Evolutionary conservation across 2,113 vertebrate genomes (phyloP), one percentile per base, ranked within the genome.

Genomic region (Lathamus discolor): DNA sequence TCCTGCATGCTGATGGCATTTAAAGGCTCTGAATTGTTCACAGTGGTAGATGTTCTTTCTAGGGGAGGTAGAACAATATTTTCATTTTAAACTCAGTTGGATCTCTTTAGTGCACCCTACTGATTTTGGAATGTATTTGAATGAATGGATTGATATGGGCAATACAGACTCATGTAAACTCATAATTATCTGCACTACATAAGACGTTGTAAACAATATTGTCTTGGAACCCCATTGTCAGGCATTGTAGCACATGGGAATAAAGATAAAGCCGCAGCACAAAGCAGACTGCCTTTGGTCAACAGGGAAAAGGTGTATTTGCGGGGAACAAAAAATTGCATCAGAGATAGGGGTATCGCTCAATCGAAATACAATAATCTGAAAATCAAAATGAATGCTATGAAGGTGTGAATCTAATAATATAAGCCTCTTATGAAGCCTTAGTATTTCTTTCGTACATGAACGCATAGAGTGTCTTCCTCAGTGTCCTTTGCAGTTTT

Each of bases 1-100:
- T 95, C 92, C 88, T 85, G 31, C 82, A 79, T 82, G 85, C 90
- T 95, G 90, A 54, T 94, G 70, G 70, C 66, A 76, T 95, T 95
- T 91, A 91, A 88, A 93, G 70, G 37, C 70, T 83, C 73, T 43
- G 63, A 94, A 88, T 95, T 92, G 70, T 85, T 94, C 92, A 73
- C 90, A 93, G 93, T 79, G 87, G 93, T 90, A 68, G 52, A 24
- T 93, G 75, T 48, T 85, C 52, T n/a, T 95, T 94, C 44, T 79
- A 51, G 57, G 62, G 90, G 48, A 93, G 35, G 39, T 46, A 79
- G 73, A 90, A 87, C 31, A 87, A 43, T 20, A 55, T 87, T 76
- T 49, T 88, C 17, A 2, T 73, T 22, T 29, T 39, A 79, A n/a
- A 51, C 74, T 85, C 48, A 16, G 69, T 61, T 83, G 87, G 52